A percentile compares a stretch with the other conserved stretches of the same genome.
These are phyloP conservation scores for Pungitius pungitius DNA, from an alignment of 2,113 vertebrate genomes.

Conservation along the genomic window DNA sequence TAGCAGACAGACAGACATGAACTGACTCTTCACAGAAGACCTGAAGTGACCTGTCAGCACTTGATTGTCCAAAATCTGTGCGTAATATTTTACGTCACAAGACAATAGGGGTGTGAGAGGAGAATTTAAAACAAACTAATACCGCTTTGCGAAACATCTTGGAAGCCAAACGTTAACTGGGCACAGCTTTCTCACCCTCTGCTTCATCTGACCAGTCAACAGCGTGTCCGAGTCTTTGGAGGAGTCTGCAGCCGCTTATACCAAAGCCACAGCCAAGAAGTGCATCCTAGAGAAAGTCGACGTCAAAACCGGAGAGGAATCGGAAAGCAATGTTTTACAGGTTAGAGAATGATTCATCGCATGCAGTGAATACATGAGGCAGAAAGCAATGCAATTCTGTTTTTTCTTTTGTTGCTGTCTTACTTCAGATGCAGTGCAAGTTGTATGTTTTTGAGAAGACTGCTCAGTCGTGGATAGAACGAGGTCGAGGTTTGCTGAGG, in stretches of 20 bases:
- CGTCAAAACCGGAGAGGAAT: constrained; percentile 96
- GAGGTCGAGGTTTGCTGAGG: constrained; percentile 93
- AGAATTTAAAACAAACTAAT: not conserved
- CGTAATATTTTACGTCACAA: not conserved
- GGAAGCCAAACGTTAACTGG: not conserved
- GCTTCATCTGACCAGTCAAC: constrained; percentile 76
- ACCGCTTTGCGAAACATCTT: not conserved
- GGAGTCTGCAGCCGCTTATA: constrained; percentile 97
- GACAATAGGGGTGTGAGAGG: not conserved
- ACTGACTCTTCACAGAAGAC: constrained; percentile 13
- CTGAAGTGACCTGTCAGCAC: not conserved
- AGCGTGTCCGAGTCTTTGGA: constrained; percentile 92
- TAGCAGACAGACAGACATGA: not conserved
- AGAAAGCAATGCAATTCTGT: not conserved
- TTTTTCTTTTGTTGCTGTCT: not conserved
- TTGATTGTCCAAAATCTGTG: not conserved
- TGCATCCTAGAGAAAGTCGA: constrained; percentile 97
- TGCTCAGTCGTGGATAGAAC: constrained; percentile 98
- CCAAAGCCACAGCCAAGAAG: constrained; percentile 96
- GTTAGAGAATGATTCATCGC: constrained; percentile 65
- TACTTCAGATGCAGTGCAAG: constrained; percentile 94
- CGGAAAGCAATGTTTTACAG: constrained; percentile 98
- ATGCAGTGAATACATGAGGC: not conserved
- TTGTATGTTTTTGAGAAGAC: constrained; percentile 97
- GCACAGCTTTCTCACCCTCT: constrained; percentile 9